Evolutionary conservation across 2,797 vertebrate genomes (phyloP).

Genomic region (Meda fulgida): DNA sequence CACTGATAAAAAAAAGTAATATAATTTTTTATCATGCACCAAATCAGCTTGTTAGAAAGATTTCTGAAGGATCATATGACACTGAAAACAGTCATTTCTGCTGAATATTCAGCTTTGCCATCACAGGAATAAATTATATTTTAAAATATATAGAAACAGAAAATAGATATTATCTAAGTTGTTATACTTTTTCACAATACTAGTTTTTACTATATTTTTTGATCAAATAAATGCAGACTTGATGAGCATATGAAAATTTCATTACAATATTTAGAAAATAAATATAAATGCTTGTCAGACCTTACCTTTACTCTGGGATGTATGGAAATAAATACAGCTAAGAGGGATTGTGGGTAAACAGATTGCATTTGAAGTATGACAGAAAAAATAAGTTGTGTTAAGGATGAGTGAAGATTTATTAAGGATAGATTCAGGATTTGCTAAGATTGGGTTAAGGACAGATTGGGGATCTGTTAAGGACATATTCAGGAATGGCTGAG

Average conservation of each 20-base stretch:
- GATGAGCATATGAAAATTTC: background rate
- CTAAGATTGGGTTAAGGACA: too few relatives aligned
- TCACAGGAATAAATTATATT: background rate
- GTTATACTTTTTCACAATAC: background rate
- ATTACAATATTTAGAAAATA: background rate
- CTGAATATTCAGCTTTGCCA: background rate
- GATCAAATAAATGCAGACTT: background rate
- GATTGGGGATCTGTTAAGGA: background rate
- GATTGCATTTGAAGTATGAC: background rate
- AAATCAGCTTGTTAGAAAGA: background rate
- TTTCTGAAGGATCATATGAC: background rate
- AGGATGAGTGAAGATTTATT: background rate
- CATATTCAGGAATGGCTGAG: background rate
- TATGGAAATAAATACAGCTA: background rate
- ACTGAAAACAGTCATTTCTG: background rate
- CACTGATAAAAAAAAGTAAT: background rate
- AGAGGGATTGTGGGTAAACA: background rate
- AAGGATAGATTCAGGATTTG: too few relatives aligned
- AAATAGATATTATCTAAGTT: background rate
- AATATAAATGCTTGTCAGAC: background rate
- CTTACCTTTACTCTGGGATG: background rate
- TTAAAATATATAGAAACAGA: background rate
- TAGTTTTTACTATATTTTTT: background rate
- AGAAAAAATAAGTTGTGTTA: background rate
- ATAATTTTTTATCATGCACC: background rate